Base-by-base conservation (phyloP, 1,140 invertebrate species). In the Drosophila setifemur region DNA sequence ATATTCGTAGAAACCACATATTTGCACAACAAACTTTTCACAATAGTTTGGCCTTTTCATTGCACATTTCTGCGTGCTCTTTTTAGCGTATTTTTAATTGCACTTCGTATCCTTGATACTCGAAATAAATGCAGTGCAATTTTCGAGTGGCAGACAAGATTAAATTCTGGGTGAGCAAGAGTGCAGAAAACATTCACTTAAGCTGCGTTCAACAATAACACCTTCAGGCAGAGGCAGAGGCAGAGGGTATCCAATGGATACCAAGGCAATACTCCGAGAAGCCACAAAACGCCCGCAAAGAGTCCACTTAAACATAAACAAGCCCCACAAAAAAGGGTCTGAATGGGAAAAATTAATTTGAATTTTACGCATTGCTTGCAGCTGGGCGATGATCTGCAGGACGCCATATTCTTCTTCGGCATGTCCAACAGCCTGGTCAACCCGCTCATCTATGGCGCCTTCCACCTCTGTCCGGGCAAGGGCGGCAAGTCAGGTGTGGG, bases 341-440 rank as follows among this genome's bases (percentile, higher is more conserved):
- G 53, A 50, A 43, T 29, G 26, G 18, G 18, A 49, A 37, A 60
- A 82, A 82, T 87, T 82, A 77, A 86, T 87, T 87, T 61, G 18
- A 60, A 61, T 54, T 64, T 55, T 49, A 40, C 53, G 40, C 55
- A 64, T 35, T 68, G 48, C 52, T 68, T 79, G 33, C 61, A 93
- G 91, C 79, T 93, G 54, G 93, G 93, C 71, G 92, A 94, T 79
- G 93, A 94, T 66, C 86, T 95, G 12, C 92, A 93, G 40, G 93
- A 91, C n/a, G 94, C 92, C 55, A 95, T 95, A 60, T 95, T 95
- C 86, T 96, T 96, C 90, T 96, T 96, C 79, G 96, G 96, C 1
- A 96, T 96, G 94, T 95, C 95, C 39, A 97, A 97, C 91, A 96
- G 95, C 86, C 91, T 97, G 70, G 93, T 97, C 35, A 97, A 97